phyloP scores from a whole-genome alignment of 2,797 vertebrate species.

The Passerculus sandwichensis region DNA sequence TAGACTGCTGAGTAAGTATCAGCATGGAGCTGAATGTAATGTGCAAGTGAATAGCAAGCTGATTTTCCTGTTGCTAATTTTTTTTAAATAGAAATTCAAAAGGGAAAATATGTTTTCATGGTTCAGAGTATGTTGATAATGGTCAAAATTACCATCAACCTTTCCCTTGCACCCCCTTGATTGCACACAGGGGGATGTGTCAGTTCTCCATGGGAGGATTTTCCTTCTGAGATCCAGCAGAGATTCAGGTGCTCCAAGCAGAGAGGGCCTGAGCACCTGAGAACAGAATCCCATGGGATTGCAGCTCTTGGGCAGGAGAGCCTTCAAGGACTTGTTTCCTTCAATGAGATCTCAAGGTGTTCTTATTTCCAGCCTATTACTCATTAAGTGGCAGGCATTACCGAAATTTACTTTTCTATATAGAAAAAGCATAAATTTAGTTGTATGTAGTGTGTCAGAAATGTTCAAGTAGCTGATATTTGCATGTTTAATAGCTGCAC shows the following conservation, averaged over 20 bases:
- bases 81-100: not conserved
- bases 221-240: not conserved
- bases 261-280: not conserved
- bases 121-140: not conserved
- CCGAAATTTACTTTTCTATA: not conserved
- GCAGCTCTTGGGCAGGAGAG: not conserved
- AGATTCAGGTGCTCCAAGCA: not conserved
- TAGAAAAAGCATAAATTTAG: not conserved
- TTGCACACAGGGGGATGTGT: fast-evolving
- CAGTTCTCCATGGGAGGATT: not conserved
- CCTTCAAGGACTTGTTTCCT: not conserved
- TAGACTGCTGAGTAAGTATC: conserved; percentile 8
- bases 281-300: not conserved
- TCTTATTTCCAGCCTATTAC: not conserved
- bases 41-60: not conserved
- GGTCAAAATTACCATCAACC: not conserved
- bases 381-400: not conserved
- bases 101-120: not conserved
- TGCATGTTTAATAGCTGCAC: not conserved
- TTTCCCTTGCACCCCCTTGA: not conserved
- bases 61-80: not conserved
- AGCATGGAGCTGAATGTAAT: not conserved
- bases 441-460: not conserved
- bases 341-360: not conserved
- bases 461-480: not conserved